Conservation (phyloP, 2,113 vertebrate species). For the Ophiodon elongatus region DNA sequence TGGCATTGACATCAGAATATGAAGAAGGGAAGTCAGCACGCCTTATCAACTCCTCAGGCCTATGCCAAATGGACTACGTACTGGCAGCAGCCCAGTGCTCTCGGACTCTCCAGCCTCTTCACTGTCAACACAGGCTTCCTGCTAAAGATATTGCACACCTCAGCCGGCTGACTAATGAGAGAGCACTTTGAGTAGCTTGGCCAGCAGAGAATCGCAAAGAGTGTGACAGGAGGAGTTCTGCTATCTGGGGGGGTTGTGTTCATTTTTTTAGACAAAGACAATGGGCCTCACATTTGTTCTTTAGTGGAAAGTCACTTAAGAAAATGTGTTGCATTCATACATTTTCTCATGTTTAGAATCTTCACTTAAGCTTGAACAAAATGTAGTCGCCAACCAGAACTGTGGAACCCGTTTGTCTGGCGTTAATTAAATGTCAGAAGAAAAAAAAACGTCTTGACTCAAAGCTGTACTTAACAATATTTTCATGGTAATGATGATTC, state of each 20-base stretch:
- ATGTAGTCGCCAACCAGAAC: neutral
- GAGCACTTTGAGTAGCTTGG: constrained; percentile 13
- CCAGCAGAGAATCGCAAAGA: constrained; percentile 15
- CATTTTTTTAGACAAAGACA: neutral
- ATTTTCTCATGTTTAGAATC: neutral
- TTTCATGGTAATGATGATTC: neutral
- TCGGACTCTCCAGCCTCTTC: constrained; percentile 30
- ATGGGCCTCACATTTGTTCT: neutral
- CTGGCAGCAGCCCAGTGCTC: constrained; percentile 25
- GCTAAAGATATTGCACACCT: constrained; percentile 58
- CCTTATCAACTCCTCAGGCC: constrained; percentile 19
- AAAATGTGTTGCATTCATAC: neutral
- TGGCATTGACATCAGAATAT: constrained; percentile 49
- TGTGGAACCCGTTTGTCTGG: neutral
- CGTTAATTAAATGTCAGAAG: neutral
- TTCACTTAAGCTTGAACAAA: neutral
- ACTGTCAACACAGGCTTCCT: constrained; percentile 27
- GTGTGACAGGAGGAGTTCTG: constrained; percentile 8
- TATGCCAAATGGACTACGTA: constrained; percentile 61
- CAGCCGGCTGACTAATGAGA: constrained; percentile 44
- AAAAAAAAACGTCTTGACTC: neutral
- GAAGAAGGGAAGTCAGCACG: constrained; percentile 50
- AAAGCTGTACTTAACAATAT: neutral
- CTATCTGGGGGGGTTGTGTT: neutral
- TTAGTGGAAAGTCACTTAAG: neutral